These are phyloP conservation scores for Mechanitis messenoides DNA, from an alignment of 2,888 invertebrate species.

Conservation along the genomic window DNA sequence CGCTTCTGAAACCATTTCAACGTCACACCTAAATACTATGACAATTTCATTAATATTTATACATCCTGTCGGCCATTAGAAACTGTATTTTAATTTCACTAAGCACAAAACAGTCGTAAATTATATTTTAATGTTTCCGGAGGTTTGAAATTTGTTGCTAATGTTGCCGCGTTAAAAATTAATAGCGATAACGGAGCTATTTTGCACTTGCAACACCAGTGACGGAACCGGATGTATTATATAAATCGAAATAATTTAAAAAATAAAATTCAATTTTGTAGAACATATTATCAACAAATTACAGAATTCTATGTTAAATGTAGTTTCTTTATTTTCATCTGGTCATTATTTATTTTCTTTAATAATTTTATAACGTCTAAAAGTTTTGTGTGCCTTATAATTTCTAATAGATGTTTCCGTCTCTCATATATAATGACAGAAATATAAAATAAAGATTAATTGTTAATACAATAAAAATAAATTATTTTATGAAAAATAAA, in stretches of 20 bases:
- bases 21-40: conserved; percentile 52
- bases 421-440: background rate
- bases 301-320: too few relatives aligned
- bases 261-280: conserved; percentile 42
- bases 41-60: conserved; percentile 65
- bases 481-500: too few relatives aligned
- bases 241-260: conserved; percentile 42
- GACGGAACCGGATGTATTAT: conserved; percentile 69
- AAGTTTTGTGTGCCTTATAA: conserved; percentile 15
- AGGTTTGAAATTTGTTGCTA: conserved; percentile 57
- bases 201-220: conserved; percentile 65
- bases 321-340: too few relatives aligned
- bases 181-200: conserved; percentile 69
- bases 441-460: too few relatives aligned
- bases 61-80: conserved; percentile 60
- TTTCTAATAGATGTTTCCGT: conserved; percentile 4
- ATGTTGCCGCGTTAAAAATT: conserved; percentile 70
- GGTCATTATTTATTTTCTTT: too few relatives aligned
- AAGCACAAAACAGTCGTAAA: conserved; percentile 65
- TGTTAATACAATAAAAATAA: too few relatives aligned
- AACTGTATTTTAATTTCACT: conserved; percentile 66
- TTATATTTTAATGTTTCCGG: conserved; percentile 73
- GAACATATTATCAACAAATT: conserved; percentile 4
- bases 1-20: conserved; percentile 43
- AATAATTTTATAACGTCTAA: too few relatives aligned